Conservation (phyloP, 2,113 vertebrate genomes). For the Hippoglossus stenolepis region DNA sequence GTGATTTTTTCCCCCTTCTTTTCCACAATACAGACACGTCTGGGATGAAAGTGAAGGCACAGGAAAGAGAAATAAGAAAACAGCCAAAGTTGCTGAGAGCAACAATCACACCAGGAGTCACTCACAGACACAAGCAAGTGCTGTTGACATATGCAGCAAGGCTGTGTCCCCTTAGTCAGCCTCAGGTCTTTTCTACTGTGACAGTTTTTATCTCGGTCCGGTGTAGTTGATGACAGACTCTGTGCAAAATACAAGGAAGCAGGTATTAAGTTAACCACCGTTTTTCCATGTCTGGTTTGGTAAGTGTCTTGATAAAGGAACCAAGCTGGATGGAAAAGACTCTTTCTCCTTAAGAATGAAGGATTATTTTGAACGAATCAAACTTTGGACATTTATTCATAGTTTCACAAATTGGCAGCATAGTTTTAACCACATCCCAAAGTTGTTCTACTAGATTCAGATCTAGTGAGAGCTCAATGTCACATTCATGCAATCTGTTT, state of each 20-base stretch:
- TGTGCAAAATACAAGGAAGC: too few relatives aligned
- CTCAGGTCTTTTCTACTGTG: conserved; percentile 13
- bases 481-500: too few relatives aligned
- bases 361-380: neutral
- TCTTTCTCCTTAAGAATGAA: neutral
- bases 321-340: neutral
- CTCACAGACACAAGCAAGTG: conserved; percentile 11
- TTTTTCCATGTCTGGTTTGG: neutral
- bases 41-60: conserved; percentile 23
- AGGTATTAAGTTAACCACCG: neutral
- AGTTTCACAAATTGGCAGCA: too few relatives aligned
- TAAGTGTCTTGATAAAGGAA: neutral
- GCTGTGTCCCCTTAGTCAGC: conserved; percentile 5
- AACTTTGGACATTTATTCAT: neutral
- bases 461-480: too few relatives aligned
- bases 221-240: too few relatives aligned
- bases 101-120: conserved; percentile 29
- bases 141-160: conserved; percentile 17
- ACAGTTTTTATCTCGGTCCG: neutral
- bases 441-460: too few relatives aligned
- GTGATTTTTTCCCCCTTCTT: conserved; percentile 2
- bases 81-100: conserved; percentile 15
- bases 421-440: too few relatives aligned
- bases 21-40: conserved; percentile 22
- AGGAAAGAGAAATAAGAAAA: conserved; percentile 30